Evolutionary conservation across 2,888 invertebrate genomes (phyloP).

Genomic region (Ophion costatus): DNA sequence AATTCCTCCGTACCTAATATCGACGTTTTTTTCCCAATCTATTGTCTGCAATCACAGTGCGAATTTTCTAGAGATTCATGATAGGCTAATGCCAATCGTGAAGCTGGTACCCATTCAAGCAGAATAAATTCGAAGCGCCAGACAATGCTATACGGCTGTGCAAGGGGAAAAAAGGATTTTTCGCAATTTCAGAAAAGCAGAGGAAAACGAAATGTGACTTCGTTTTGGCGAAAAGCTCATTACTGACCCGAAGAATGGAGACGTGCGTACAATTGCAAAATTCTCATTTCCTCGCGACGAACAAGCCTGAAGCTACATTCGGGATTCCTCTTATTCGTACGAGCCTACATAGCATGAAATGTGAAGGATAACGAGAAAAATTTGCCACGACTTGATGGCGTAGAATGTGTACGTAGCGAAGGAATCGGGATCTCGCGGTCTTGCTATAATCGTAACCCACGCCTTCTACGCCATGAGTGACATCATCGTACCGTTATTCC

Average conservation of each 20-base stretch:
- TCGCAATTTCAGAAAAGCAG: background rate
- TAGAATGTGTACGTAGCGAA: conserved; percentile 22
- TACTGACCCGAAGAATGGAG: background rate
- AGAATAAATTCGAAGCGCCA: background rate
- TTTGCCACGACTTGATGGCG: conserved; percentile 26
- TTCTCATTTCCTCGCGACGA: background rate
- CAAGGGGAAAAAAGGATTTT: background rate
- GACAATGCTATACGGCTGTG: too few species aligned
- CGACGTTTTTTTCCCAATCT: background rate
- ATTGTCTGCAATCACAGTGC: background rate
- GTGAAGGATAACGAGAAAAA: conserved; percentile 59
- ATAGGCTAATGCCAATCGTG: background rate
- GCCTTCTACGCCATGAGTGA: conserved; percentile 71
- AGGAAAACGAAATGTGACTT: background rate
- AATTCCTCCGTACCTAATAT: background rate
- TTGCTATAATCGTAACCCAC: conserved; percentile 79
- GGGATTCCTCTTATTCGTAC: conserved; percentile 16
- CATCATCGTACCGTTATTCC: conserved; percentile 78
- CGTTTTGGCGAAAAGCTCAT: conserved; percentile 16
- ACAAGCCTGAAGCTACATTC: conserved; percentile 20
- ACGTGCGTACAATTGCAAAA: conserved; percentile 1
- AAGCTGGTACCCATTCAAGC: background rate
- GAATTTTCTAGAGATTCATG: too few species aligned
- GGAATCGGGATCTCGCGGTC: conserved; percentile 63
- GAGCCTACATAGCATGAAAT: conserved; percentile 11